phyloP scores from a whole-genome alignment of 2,797 vertebrate genomes.

The Austrolebias charrua region DNA sequence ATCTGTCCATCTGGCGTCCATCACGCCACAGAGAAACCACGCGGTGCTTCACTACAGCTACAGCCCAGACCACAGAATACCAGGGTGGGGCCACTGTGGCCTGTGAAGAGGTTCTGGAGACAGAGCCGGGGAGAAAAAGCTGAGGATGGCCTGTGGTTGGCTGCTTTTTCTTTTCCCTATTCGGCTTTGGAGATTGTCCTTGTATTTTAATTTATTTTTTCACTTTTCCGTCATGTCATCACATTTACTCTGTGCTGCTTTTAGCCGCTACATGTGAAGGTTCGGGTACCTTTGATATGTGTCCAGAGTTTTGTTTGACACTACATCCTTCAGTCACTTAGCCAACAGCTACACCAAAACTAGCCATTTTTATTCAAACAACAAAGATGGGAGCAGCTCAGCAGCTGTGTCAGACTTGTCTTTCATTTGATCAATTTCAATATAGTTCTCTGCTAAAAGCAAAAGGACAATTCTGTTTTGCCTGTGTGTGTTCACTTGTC shows the following conservation, averaged over 20 bases:
- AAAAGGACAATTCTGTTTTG: too few relatives aligned
- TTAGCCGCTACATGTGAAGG: too few relatives aligned
- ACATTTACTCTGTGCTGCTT: too few relatives aligned
- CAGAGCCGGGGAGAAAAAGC: conserved; percentile 22
- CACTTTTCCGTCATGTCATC: background rate
- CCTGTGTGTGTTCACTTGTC: too few relatives aligned
- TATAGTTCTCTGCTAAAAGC: too few relatives aligned
- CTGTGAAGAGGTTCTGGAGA: conserved; percentile 27
- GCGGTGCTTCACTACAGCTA: conserved; percentile 49
- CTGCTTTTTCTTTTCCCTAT: background rate
- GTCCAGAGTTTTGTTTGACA: too few relatives aligned
- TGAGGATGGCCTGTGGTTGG: conserved; percentile 26
- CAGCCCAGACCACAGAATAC: conserved; percentile 72
- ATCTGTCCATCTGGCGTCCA: conserved; percentile 77
- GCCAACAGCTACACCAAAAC: too few relatives aligned
- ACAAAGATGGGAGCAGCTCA: background rate
- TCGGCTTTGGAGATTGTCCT: background rate
- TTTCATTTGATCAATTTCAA: background rate
- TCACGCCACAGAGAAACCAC: conserved; percentile 68
- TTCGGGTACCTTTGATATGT: too few relatives aligned
- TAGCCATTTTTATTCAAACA: too few relatives aligned
- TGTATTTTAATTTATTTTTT: background rate
- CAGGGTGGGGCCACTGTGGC: conserved; percentile 67
- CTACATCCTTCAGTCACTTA: too few relatives aligned
- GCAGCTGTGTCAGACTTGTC: background rate